A percentile compares a stretch with the other conserved stretches of the same genome.
Evolutionary conservation across 2,888 invertebrate genomes (phyloP).

Genomic region (Bimastos eiseni): DNA sequence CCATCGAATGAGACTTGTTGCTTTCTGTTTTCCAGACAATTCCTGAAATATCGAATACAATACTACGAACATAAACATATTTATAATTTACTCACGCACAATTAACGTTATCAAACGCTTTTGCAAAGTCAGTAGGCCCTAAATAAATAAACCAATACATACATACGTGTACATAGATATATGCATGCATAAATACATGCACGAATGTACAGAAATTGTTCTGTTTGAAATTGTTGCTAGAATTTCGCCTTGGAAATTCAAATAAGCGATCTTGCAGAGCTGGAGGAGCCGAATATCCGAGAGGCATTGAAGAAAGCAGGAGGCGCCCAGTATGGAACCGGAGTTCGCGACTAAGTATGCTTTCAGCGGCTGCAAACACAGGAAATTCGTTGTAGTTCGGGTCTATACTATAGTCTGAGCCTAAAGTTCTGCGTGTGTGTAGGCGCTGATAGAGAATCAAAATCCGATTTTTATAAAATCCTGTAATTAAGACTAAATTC

Average conservation of each 20-base stretch:
- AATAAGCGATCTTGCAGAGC: conserved; percentile 72
- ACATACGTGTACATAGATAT: too few species aligned
- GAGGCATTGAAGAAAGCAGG: conserved; percentile 75
- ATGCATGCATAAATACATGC: not conserved
- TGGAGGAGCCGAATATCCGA: conserved; percentile 73
- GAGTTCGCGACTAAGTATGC: conserved; percentile 64
- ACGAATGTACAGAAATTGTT: too few species aligned
- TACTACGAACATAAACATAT: too few species aligned
- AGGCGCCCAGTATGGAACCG: conserved; percentile 80
- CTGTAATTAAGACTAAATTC: not conserved
- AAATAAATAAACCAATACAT: too few species aligned
- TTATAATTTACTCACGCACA: too few species aligned
- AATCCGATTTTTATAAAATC: not conserved
- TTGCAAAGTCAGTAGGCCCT: too few species aligned
- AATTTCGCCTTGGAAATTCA: conserved; percentile 79
- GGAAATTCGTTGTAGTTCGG: not conserved
- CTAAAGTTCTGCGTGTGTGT: not conserved
- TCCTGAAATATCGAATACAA: too few species aligned
- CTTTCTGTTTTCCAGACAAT: too few species aligned
- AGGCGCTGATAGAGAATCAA: not conserved
- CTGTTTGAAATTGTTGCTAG: conserved; percentile 65
- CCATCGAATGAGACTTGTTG: too few species aligned
- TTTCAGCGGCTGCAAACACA: not conserved
- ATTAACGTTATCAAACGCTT: too few species aligned
- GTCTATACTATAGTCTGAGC: not conserved